These are phyloP conservation scores for Alcedo atthis DNA, from an alignment of 2,797 vertebrate species.

Conservation along the genomic window DNA sequence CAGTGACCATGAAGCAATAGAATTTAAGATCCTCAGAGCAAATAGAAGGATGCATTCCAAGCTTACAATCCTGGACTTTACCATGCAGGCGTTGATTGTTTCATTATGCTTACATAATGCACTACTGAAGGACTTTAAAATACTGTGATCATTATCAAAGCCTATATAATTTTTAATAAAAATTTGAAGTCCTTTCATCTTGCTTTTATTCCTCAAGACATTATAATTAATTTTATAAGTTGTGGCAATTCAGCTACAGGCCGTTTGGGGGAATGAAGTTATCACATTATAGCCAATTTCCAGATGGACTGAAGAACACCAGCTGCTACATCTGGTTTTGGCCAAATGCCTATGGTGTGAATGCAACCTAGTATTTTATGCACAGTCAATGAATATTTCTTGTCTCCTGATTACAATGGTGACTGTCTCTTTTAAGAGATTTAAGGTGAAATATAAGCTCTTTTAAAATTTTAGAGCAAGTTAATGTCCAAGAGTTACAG, in stretches of 20 bases:
- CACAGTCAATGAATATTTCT: not conserved
- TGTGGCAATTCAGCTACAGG: not conserved
- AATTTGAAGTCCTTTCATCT: not conserved
- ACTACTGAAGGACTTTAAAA: not conserved
- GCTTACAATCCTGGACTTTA: no score
- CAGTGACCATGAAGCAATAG: no score
- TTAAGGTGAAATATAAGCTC: not conserved
- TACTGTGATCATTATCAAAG: not conserved
- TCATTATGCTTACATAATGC: not conserved
- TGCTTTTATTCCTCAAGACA: not conserved
- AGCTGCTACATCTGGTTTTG: conserved; percentile 43
- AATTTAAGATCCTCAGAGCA: no score
- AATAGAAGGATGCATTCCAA: no score
- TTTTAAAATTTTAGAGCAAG: not conserved
- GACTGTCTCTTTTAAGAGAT: not conserved
- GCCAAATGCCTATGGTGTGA: not conserved
- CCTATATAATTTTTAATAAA: not conserved
- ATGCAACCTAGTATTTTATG: not conserved
- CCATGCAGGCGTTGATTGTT: no score
- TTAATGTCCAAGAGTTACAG: not conserved
- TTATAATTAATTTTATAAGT: not conserved
- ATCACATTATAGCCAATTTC: not conserved
- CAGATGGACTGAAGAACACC: not conserved
- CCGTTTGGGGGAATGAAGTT: not conserved
- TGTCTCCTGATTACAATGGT: not conserved